Conservation (phyloP, 2,113 vertebrate species). For the Ginglymostoma cirratum region DNA sequence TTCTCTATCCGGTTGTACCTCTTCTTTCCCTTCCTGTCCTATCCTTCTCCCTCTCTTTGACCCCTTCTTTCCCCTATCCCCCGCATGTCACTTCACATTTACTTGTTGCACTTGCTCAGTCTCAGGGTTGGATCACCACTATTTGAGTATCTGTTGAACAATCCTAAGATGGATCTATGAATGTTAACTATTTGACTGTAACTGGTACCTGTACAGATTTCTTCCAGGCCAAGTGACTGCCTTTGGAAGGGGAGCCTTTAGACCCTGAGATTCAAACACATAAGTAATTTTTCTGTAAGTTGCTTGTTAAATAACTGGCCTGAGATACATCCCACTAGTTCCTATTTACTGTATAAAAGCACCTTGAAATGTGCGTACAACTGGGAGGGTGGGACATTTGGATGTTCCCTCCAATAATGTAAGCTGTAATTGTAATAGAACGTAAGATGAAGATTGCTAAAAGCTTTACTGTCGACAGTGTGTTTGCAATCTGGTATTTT, state of each 20-base stretch:
- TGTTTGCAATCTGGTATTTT: neutral
- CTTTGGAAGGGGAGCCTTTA: neutral
- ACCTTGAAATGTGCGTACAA: neutral
- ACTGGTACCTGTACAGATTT: neutral
- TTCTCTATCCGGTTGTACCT: neutral
- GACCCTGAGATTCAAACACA: neutral
- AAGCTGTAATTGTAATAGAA: neutral
- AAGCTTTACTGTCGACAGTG: neutral
- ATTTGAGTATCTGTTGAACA: neutral
- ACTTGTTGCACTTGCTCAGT: neutral
- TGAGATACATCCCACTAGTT: neutral
- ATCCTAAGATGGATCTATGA: neutral
- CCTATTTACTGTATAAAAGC: neutral
- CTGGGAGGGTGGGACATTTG: neutral
- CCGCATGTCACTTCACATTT: too few relatives aligned
- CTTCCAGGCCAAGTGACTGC: neutral
- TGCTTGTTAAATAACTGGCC: neutral
- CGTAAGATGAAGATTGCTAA: neutral
- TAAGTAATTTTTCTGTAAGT: neutral
- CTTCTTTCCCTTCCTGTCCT: neutral
- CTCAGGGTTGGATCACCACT: neutral
- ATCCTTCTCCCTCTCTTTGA: neutral
- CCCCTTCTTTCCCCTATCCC: too few relatives aligned
- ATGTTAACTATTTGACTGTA: neutral
- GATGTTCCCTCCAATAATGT: neutral